Base-by-base conservation (phyloP, 1,140 invertebrate species). In the Nixonia krombeini region DNA sequence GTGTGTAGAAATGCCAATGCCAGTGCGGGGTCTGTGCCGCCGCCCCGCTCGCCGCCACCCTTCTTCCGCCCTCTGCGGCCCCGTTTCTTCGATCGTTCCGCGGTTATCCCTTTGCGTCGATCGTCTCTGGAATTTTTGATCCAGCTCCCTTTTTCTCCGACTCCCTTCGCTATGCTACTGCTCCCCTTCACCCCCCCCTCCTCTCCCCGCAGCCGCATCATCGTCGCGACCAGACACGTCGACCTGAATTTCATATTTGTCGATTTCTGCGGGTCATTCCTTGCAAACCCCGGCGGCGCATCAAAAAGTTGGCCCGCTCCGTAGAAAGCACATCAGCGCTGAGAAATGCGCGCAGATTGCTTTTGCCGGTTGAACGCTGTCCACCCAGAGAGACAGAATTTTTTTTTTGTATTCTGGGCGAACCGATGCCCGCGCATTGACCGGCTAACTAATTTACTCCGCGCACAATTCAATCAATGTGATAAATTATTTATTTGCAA, bases 1-100 rank as follows among this genome's bases (percentile, higher is more conserved):
- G 63, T 55, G 63, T 59, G 75, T 77, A 75, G 75, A 81, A 80
- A 83, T 80, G 69, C 81, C 78, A 73, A 75, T 71, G 69, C 81
- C 78, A 73, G 74, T 71, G 23, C 17, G 52, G 55, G 49, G 47
- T 23, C 41, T 50, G 49, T 33, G 45, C 21, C 42, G 40, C 18
- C 46, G 18, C 16, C 45, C 16, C 18, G 23, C 16, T 25, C 5
- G 7, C 10, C 35, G n/a, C 16, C 25, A 10, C 7, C 3, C 28
- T 35, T 21, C 28, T 50, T 31, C 28, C 28, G 26, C 15, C 28
- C 13, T 15, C 45, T n/a, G 29, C 29, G 29, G 15, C 17, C 10
- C 45, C 12, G n/a, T n/a, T 47, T 66, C 65, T 69, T 61, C 57
- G 52, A 47, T 61, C 70, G 51, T 26, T 59, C 61, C 56, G 51